A percentile compares a stretch with the other conserved stretches of the same genome.
Conservation (phyloP, 2,797 vertebrate genomes). For the Tiaroga cobitis region DNA sequence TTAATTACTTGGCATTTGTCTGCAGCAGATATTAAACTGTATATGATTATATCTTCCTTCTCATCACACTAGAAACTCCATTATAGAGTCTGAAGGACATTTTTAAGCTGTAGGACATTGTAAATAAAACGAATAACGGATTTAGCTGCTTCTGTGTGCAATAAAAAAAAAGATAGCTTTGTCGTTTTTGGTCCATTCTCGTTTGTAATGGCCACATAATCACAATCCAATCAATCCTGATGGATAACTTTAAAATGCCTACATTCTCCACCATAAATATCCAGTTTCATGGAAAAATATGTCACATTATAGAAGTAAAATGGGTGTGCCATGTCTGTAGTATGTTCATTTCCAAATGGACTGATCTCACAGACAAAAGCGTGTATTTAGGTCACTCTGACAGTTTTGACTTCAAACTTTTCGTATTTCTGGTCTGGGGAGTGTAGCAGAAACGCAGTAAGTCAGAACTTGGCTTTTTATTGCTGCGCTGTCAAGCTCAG, state of each 20-base stretch:
- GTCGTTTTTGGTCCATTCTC: neutral
- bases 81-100: neutral
- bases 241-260: neutral
- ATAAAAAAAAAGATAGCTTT: neutral
- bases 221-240: neutral
- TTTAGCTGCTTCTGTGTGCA: neutral
- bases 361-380: neutral
- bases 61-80: slow-evolving; percentile 1
- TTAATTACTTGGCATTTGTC: slow-evolving; percentile 48
- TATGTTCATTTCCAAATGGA: neutral
- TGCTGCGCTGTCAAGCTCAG: slow-evolving; percentile 58
- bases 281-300: neutral
- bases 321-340: neutral
- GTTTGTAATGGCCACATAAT: neutral
- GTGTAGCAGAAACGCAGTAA: slow-evolving; percentile 62
- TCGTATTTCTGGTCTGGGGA: slow-evolving; percentile 56
- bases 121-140: neutral
- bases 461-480: slow-evolving; percentile 63
- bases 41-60: neutral
- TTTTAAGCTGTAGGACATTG: neutral
- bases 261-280: neutral
- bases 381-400: slow-evolving; percentile 23
- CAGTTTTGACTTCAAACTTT: slow-evolving; percentile 11
- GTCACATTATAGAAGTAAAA: neutral
- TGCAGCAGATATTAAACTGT: slow-evolving; percentile 32